Evolutionary conservation across 2,888 invertebrate species (phyloP), one percentile per base, ranked within the genome.

Genomic region (Ariolimax columbianus): DNA sequence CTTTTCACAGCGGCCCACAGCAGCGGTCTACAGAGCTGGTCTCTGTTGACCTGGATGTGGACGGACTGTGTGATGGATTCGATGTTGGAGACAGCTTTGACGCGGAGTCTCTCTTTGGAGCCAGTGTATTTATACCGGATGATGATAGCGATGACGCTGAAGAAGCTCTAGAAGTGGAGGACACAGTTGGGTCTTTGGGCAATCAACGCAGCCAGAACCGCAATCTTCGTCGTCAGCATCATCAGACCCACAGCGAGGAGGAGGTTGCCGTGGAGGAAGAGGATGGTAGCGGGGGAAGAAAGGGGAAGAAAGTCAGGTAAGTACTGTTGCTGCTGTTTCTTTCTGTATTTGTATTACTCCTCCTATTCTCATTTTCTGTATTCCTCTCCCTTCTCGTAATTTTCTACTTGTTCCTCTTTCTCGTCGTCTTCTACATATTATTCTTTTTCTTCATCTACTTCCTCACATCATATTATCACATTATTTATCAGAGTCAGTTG

Each of bases 31-130:
- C 83, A 26, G 79, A 84, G 79, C 79, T 84, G 78, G 84, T 79
- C 79, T 84, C 84, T 2, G 78, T 84, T 47, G 84, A 84, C 59
- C 73, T 84, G 63, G 84, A 84, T 51, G 26, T 73, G 11, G 84
- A 84, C 33, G 55, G 38, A 0, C 68, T 83, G 38, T 51, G n/a
- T 38, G 81, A 80, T 43, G 84, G 36, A n/a, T 80, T 75, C 3
- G 79, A 66, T 47, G 78, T 33, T 17, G 70, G 66, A 14, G 81
- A 66, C 17, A 72, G 55, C 26, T 47, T 85, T 47, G 85, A 85
- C 59, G 82, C 47, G 4, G 82, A 85, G 1, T 40, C 63, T 1
- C 70, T 85, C 0, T 40, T 68, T 26, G 75, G 77, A 1, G 85
- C 85, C 55, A 85, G 77, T 43, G 85, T 85, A 26, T 82, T 85